Evolutionary conservation across 92 coral and sea anemone species (phyloP).

Genomic region (Galaxea fascicularis): DNA sequence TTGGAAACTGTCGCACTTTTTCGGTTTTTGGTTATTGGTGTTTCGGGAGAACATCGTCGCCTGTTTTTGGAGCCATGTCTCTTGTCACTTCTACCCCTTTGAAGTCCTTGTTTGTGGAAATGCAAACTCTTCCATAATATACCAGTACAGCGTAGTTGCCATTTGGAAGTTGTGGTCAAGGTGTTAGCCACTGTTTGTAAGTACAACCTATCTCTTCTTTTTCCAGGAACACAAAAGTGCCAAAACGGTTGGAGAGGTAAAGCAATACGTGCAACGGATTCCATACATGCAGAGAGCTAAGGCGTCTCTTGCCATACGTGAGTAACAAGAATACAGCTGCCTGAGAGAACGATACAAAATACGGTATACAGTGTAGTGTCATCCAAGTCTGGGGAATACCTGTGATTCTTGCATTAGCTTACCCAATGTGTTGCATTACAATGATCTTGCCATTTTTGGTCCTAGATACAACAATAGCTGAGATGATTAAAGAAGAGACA

Average conservation of each 20-base stretch:
- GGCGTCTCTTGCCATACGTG: constrained; percentile 95
- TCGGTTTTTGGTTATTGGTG: too few relatives aligned
- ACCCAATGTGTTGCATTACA: background rate
- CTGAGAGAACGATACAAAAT: background rate
- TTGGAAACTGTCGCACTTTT: too few relatives aligned
- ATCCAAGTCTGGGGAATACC: background rate
- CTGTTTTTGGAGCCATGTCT: too few relatives aligned
- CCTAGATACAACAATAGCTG: constrained; percentile 93
- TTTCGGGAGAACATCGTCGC: too few relatives aligned
- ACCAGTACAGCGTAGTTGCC: too few relatives aligned
- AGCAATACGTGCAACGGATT: constrained; percentile 93
- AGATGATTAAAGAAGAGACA: constrained; percentile 92
- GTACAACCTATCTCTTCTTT: background rate
- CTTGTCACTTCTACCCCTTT: too few relatives aligned
- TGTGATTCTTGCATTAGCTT: too few relatives aligned
- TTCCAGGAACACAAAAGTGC: constrained; percentile 97
- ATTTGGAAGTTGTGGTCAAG: too few relatives aligned
- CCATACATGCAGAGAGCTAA: constrained; percentile 98
- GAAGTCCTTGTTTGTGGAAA: too few relatives aligned
- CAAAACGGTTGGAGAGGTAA: constrained; percentile 98
- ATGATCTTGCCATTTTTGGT: background rate
- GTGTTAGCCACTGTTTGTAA: background rate
- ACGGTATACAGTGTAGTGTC: too few relatives aligned
- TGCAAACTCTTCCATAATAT: too few relatives aligned
- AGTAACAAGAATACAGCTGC: constrained; percentile 31